A percentile compares a stretch with the other conserved stretches of the same genome.
phyloP scores from a whole-genome alignment of 2,888 invertebrate species.

The Pristionchus exspectatus region DNA sequence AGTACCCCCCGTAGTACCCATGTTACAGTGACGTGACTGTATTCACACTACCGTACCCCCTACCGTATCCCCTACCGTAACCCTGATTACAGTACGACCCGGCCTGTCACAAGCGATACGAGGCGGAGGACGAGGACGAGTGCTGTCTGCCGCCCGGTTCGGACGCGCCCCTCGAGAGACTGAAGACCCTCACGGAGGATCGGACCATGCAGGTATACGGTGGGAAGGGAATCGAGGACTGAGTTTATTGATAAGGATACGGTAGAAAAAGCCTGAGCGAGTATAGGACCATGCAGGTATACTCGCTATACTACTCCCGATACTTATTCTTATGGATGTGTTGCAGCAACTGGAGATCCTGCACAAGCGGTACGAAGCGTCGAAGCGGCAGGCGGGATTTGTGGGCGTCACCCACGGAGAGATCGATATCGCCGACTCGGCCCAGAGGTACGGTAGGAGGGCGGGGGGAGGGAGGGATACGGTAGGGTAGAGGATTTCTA shows the following conservation, averaged over 20 bases:
- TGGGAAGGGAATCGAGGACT: neutral
- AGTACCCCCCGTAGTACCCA: too few relatives aligned
- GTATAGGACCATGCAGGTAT: too few relatives aligned
- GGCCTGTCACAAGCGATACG: constrained; percentile 48
- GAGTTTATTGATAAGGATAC: neutral
- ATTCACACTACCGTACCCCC: neutral
- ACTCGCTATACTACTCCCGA: too few relatives aligned
- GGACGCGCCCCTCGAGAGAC: constrained; percentile 31
- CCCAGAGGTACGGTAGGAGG: constrained; percentile 44
- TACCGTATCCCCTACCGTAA: neutral
- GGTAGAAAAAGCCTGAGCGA: neutral
- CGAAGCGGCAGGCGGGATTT: constrained; percentile 44
- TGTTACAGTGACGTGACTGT: neutral
- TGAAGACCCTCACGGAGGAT: constrained; percentile 42
- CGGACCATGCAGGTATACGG: constrained; percentile 31
- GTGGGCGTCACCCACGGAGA: neutral
- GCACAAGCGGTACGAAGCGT: constrained; percentile 25
- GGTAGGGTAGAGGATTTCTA: neutral
- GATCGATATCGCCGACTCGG: constrained; percentile 7
- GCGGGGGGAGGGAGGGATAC: neutral
- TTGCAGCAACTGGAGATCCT: constrained; percentile 54
- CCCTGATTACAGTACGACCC: constrained; percentile 51
- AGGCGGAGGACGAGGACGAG: constrained; percentile 51
- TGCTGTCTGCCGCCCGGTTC: constrained; percentile 10
- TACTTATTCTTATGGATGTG: neutral